Evolutionary conservation across 2,113 vertebrate species (phyloP), one percentile per base, ranked within the genome.

Genomic region (Tylochromis polylepis): DNA sequence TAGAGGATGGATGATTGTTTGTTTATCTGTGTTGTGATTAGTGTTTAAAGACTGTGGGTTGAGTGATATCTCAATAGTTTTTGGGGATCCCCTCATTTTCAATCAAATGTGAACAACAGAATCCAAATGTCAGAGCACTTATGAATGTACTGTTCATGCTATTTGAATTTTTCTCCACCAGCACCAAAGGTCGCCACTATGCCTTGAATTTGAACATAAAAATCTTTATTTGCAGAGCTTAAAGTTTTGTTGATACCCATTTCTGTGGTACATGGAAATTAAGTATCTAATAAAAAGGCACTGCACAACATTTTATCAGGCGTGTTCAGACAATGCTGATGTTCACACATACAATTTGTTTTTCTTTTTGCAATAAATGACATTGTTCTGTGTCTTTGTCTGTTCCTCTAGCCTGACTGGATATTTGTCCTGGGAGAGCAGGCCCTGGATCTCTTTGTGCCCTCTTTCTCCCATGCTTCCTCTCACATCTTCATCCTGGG

Each of bases 351-450:
- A 31, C 18, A 31, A 1, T 18, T 60, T 46, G 27, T 36, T 16
- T 2, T 24, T 56, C 9, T 41, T 51, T 22, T 3, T 3, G 22
- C 59, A 83, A 55, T 29, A 56, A 16, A 83, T 16, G 67, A 79
- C 51, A 41, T 59, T 3, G 10, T 58, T 60, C 60, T 78, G 81
- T 86, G 38, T 85, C 15, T 85, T 51, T 88, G 14, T 82, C 59
- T 89, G 31, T 85, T 82, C 22, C 90, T 94, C 3, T 93, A 99
- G 99, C 97, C 97, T 65, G 98, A 99, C 81, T 99, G 99, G 99
- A 96, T 95, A 24, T 95, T 99, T 77, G 97, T 98, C 88, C 97
- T 99, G 4, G 98, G 98, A 41, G 98, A 99, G 75, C 97, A 98
- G 93, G 98, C 98, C 5, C 91, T 99, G 93, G 98, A 99, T 81